Conservation (phyloP, 2,888 invertebrate species). For the Mythimna albipuncta region DNA sequence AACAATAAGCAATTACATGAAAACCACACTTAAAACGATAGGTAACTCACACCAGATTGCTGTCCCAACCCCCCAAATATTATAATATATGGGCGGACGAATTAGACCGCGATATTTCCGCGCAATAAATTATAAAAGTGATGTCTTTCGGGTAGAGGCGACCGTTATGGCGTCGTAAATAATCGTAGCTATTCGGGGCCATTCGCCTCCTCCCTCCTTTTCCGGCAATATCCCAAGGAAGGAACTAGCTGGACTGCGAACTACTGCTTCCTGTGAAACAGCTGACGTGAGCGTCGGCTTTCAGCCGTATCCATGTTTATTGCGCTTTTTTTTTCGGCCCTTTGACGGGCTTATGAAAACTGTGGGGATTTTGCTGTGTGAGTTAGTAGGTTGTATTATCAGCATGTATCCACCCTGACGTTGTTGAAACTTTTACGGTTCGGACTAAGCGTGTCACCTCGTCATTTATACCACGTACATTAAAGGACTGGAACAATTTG, state of each 20-base stretch:
- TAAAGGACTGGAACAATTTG: no score
- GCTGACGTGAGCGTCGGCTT: slow-evolving; percentile 56
- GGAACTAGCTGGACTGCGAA: slow-evolving; percentile 71
- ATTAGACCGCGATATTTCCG: slow-evolving; percentile 85
- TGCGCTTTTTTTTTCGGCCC: slow-evolving; percentile 42
- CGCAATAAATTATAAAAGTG: slow-evolving; percentile 85
- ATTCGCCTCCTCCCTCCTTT: slow-evolving; percentile 8
- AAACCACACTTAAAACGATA: slow-evolving; percentile 8
- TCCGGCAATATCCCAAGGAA: slow-evolving; percentile 76
- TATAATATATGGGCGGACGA: slow-evolving; percentile 79
- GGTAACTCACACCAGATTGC: slow-evolving; percentile 29
- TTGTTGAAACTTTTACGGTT: no score
- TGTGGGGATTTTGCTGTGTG: slow-evolving; percentile 1
- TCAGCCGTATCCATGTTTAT: slow-evolving; percentile 52
- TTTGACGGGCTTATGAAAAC: slow-evolving; percentile 40
- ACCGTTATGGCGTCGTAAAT: slow-evolving; percentile 67
- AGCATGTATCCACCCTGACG: no score
- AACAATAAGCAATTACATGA: background rate
- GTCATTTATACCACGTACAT: no score
- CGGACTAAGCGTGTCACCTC: no score
- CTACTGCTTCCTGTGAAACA: slow-evolving; percentile 69
- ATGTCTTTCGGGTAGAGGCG: slow-evolving; percentile 76
- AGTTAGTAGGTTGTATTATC: background rate
- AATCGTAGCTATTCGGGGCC: slow-evolving; percentile 46
- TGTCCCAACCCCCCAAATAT: slow-evolving; percentile 60